Conservation (phyloP, 2,888 invertebrate species). For the Cyrtodaria siliqua region DNA sequence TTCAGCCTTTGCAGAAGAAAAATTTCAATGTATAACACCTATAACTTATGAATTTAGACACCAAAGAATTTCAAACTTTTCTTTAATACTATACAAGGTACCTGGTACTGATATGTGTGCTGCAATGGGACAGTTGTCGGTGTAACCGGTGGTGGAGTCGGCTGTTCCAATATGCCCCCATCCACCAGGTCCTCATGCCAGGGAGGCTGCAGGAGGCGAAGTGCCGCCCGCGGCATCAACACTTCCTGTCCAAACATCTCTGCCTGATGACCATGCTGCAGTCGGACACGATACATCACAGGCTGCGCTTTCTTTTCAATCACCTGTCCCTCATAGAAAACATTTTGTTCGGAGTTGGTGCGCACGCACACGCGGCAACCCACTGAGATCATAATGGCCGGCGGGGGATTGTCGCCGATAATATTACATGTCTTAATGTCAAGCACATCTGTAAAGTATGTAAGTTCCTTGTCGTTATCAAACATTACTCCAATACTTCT, state of each 20-base stretch:
- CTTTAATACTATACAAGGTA: too few species aligned
- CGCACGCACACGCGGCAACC: conserved; percentile 92
- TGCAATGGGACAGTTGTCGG: conserved; percentile 36
- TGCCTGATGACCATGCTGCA: conserved; percentile 78
- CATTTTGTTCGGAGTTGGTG: conserved; percentile 88
- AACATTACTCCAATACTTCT: conserved; percentile 93
- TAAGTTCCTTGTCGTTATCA: conserved; percentile 91
- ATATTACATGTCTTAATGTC: conserved; percentile 92
- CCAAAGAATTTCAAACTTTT: too few species aligned
- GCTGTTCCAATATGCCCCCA: conserved; percentile 50
- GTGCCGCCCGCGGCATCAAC: conserved; percentile 95
- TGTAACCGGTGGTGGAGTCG: conserved; percentile 56
- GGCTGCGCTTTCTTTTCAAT: conserved; percentile 89
- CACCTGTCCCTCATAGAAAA: conserved; percentile 95
- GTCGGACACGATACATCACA: conserved; percentile 90
- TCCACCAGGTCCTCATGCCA: conserved; percentile 97
- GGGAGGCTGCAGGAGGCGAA: conserved; percentile 96
- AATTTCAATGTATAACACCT: too few species aligned
- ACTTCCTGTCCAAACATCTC: conserved; percentile 68
- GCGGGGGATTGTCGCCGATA: conserved; percentile 96
- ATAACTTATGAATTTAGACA: too few species aligned
- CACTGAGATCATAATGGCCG: conserved; percentile 91
- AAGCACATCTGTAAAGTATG: conserved; percentile 90
- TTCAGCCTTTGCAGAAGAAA: too few species aligned
- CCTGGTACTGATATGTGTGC: conserved; percentile 53